Evolutionary conservation across 2,113 vertebrate species (phyloP), one percentile per base, ranked within the genome.

Genomic region (Rhizomys pruinosus): DNA sequence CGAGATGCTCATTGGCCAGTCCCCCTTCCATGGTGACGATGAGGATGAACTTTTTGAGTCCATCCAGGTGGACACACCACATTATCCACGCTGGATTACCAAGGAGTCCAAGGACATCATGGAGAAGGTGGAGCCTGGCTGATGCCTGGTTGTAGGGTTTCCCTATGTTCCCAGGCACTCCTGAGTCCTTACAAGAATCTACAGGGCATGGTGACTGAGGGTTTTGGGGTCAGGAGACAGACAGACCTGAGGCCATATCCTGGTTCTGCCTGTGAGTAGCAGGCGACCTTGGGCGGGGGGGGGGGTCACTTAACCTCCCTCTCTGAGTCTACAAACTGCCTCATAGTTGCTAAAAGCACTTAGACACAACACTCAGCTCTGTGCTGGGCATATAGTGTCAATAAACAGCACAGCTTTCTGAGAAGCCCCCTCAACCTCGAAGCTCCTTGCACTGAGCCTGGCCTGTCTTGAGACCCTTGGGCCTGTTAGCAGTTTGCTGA

Each of bases 21-120:
- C 99, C 4, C 99, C 99, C 1, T 99, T 99, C 98, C 99, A 99
- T 0, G 99, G 99, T 5, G 99, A 99, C 0, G 99, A 99, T 81
- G 99, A 99, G 87, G 99, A 99, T 20, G 99, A 99, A 63, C 96
- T 99, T 93, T 99, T 99, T 25, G 99, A 99, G 98, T 99, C 99
- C 5, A 99, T 99, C 96, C 98, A 99, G 16, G 98, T 99, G 97
- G 99, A 99, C 95, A 99, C 98, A 0, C 99, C 99, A 0, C 99
- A 99, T 96, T 99, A 99, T 96, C 99, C 99, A 0, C 99, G 99
- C 92, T 99, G 99, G 99, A 99, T 99, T 94, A 99, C 98, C 96
- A 99, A 99, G 95, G 99, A 99, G 92, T 98, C 99, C 6, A 99
- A 99, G 95, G 99, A 99, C 94, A 96, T 99, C n/a, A 95, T 99